Evolutionary conservation across 53 echinoderm and acorn worm species (phyloP).

Genomic region (Luidia sarsii): DNA sequence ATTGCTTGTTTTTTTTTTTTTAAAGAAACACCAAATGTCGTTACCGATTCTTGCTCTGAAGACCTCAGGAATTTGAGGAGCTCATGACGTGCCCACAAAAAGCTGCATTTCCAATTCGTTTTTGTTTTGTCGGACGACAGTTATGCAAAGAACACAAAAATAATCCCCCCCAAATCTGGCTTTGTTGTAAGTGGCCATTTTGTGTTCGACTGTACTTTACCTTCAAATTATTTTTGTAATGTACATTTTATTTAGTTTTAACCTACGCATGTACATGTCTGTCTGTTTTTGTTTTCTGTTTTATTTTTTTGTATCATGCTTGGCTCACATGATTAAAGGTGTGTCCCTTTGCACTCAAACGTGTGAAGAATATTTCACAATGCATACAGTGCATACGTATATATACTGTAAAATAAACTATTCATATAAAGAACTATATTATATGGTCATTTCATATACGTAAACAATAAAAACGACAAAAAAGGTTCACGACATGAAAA

Average conservation of each 20-base stretch:
- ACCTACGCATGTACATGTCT: constrained; percentile 47
- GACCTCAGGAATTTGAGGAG: too few relatives aligned
- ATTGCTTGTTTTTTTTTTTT: too few relatives aligned
- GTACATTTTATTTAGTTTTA: constrained; percentile 52
- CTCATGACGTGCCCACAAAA: constrained; percentile 29
- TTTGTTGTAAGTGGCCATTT: constrained; percentile 25
- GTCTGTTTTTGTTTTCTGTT: neutral
- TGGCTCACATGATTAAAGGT: constrained; percentile 6
- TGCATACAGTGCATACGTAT: constrained; percentile 44
- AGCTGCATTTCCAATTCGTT: constrained; percentile 32
- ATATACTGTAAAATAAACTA: constrained; percentile 52
- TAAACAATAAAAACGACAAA: too few relatives aligned
- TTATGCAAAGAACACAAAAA: constrained; percentile 38
- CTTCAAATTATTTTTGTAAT: constrained; percentile 40
- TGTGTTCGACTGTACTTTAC: constrained; percentile 51
- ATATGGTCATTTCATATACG: constrained; percentile 49
- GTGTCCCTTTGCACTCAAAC: neutral
- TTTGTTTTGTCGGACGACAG: constrained; percentile 23
- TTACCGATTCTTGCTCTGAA: constrained; percentile 1
- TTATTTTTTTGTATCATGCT: constrained; percentile 18
- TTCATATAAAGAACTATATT: constrained; percentile 54
- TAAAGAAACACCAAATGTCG: too few relatives aligned
- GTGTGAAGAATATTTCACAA: constrained; percentile 29
- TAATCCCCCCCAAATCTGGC: too few relatives aligned
- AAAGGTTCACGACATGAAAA: constrained; percentile 5